Evolutionary conservation across 2,797 vertebrate species (phyloP).

Genomic region (Buphagus erythrorhynchus): DNA sequence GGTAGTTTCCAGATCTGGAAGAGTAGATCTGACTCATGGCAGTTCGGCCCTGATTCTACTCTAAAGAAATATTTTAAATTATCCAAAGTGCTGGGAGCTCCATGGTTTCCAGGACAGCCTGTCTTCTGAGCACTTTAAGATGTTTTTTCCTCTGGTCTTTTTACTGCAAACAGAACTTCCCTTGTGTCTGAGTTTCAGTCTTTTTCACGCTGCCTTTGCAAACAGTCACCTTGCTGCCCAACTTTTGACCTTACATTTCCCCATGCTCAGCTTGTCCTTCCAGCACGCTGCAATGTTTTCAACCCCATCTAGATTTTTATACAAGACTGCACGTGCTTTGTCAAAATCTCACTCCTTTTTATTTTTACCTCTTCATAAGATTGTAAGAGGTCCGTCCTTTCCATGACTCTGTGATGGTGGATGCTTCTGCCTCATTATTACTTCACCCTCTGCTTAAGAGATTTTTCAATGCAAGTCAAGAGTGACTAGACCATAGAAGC

Average conservation of each 20-base stretch:
- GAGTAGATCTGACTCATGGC: background rate
- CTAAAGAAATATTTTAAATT: background rate
- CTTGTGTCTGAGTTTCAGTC: background rate
- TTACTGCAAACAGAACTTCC: background rate
- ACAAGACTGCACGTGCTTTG: background rate
- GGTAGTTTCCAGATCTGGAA: background rate
- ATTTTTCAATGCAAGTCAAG: background rate
- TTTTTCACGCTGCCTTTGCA: background rate
- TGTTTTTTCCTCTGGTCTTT: background rate
- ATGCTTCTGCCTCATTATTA: background rate
- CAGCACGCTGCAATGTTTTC: background rate
- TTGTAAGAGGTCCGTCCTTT: background rate
- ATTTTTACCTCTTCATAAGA: background rate
- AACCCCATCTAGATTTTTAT: background rate
- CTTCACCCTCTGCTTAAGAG: background rate
- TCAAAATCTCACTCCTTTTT: background rate
- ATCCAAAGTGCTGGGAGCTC: background rate
- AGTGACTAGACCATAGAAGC: background rate
- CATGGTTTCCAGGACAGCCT: background rate
- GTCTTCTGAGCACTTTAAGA: background rate
- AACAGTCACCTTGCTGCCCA: background rate
- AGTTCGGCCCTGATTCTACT: background rate
- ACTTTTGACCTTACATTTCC: background rate
- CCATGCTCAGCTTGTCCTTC: accelerated
- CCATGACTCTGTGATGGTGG: background rate